Evolutionary conservation across 2,888 invertebrate species (phyloP), one percentile per base, ranked within the genome.

Genomic region (Idaea biselata): DNA sequence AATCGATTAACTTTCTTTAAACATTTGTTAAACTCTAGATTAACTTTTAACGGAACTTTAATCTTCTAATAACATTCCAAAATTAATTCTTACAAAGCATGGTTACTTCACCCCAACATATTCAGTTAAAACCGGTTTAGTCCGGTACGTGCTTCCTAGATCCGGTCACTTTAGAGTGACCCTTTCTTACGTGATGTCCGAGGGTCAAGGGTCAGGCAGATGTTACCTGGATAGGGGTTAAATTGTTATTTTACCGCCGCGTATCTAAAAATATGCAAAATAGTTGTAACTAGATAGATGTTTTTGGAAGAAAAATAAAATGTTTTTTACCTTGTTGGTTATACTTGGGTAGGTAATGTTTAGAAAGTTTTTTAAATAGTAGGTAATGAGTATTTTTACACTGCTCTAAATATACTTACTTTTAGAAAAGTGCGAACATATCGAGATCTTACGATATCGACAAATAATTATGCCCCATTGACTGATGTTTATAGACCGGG

Each of bases 141-240:
- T 72, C 75, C 82, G 80, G 82, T 79, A 77, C 78, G 66, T 63
- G 73, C 79, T 76, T 79, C 73, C 71, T 68, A 79, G 75, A 84
- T 85, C 88, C 87, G 86, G 89, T 86, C 83, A 80, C 84, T 86
- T 81, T 74, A 75, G 78, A 83, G 75, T 84, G 84, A 88, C 89
- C 88, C 88, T 82, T 90, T 84, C 88, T 89, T 88, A 72, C 73
- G 72, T 73, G 73, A 68, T 86, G 82, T 87, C 63, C 68, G 68
- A 78, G 81, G 82, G 82, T 67, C 74, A 80, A 80, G 83, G 84
- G 82, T 81, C 78, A 73, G 74, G 80, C 89, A 88, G 89, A 89
- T 88, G 88, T 83, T 76, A 44, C 44, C 44, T 44, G 44, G 18
- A 18, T 16, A 17, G 56, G 56, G 56, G 56, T 44, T 44, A 44